These are phyloP conservation scores for Myrmophylax atrothorax DNA, from an alignment of 2,113 vertebrate species.

Conservation along the genomic window DNA sequence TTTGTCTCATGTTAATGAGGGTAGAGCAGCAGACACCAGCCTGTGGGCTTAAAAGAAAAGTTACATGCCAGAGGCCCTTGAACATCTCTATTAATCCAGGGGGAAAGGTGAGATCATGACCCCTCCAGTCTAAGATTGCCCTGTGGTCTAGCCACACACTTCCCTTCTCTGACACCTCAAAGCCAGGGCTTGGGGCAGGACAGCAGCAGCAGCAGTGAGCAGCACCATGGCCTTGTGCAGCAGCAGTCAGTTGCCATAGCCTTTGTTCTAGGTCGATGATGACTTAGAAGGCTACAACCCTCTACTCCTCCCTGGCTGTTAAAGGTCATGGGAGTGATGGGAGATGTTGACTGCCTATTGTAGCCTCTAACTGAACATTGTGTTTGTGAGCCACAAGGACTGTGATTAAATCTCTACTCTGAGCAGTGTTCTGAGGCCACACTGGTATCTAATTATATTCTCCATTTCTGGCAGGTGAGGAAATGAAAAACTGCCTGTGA, in stretches of 20 bases:
- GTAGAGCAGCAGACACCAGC: not conserved
- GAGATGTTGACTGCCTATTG: not conserved
- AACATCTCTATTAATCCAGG: not conserved
- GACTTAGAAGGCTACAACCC: not conserved
- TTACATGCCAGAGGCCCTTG: not conserved
- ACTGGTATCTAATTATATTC: slow-evolving; percentile 36
- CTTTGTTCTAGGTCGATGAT: not conserved
- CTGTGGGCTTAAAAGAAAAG: not conserved
- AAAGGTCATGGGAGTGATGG: not conserved
- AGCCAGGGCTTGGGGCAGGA: not conserved
- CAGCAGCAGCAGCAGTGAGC: not conserved
- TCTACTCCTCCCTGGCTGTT: not conserved
- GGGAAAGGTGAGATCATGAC: not conserved
- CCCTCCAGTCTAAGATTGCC: fast-evolving
- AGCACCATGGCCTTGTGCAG: not conserved
- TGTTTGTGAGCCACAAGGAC: not conserved
- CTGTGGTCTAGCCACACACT: not conserved
- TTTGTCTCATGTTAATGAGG: not conserved
- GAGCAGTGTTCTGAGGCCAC: slow-evolving; percentile 26
- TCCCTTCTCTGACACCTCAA: not conserved
- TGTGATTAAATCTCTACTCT: slow-evolving; percentile 40
- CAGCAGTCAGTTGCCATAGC: fast-evolving
- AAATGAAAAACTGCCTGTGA: slow-evolving; percentile 24
- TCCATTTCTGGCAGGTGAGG: not conserved
- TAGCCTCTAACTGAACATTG: not conserved